These are phyloP conservation scores for Aradophagus sp. DNA, from an alignment of 1,140 invertebrate species.

Conservation along the genomic window DNA sequence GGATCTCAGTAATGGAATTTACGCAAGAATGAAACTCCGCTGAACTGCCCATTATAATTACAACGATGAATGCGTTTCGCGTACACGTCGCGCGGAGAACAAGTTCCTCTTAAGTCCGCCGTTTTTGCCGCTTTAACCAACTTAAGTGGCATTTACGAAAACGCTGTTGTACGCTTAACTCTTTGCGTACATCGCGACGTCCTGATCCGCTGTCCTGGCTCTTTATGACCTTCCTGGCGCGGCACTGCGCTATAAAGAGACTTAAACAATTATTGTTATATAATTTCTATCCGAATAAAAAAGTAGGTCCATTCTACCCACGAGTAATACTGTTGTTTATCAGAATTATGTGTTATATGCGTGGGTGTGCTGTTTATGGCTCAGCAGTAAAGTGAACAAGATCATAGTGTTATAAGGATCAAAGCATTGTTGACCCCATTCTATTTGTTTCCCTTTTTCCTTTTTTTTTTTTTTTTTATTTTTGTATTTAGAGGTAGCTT, in stretches of 20 bases:
- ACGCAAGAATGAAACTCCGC: slow-evolving; percentile 44
- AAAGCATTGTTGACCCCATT: too few relatives aligned
- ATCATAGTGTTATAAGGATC: too few relatives aligned
- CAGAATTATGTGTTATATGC: too few relatives aligned
- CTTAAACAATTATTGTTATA: too few relatives aligned
- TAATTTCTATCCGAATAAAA: too few relatives aligned
- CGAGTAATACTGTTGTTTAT: too few relatives aligned
- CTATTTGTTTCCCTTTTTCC: too few relatives aligned
- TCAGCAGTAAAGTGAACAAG: too few relatives aligned
- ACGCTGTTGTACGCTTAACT: slow-evolving; percentile 20
- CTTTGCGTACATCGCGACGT: slow-evolving; percentile 5
- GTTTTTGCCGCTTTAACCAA: slow-evolving; percentile 33
- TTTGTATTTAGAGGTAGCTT: too few relatives aligned
- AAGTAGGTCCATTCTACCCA: too few relatives aligned
- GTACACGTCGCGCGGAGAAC: slow-evolving; percentile 1
- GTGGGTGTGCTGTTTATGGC: too few relatives aligned
- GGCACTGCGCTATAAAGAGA: slow-evolving; percentile 1
- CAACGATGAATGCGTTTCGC: slow-evolving; percentile 23
- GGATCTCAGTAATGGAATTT: slow-evolving; percentile 49
- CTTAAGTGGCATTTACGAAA: slow-evolving; percentile 37
- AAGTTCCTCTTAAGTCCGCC: slow-evolving; percentile 18
- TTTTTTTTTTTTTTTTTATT: too few relatives aligned
- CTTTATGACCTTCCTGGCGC: slow-evolving; percentile 3
- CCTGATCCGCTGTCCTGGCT: slow-evolving; percentile 6
- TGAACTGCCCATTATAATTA: slow-evolving; percentile 46